Evolutionary conservation across 2,888 invertebrate species (phyloP).

Genomic region (Meliscaeva auricollis): DNA sequence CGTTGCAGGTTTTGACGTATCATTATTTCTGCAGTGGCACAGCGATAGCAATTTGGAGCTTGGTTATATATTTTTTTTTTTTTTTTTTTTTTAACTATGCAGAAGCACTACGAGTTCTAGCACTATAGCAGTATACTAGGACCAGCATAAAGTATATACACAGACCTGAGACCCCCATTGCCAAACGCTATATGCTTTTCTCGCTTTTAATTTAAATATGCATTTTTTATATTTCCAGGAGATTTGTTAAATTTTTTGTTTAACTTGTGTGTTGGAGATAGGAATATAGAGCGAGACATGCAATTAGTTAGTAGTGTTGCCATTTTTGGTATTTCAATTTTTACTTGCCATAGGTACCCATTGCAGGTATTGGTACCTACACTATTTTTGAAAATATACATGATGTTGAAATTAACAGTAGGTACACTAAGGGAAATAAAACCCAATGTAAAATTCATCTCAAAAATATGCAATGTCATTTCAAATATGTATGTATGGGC

Average conservation of each 20-base stretch:
- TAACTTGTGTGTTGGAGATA: conserved; percentile 10
- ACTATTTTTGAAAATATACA: too few relatives aligned
- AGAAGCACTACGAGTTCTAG: neutral
- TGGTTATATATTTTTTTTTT: conserved; percentile 20
- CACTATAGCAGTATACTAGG: neutral
- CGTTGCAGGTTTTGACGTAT: conserved; percentile 68
- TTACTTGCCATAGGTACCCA: neutral
- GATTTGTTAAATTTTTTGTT: conserved; percentile 54
- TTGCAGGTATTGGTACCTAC: too few relatives aligned
- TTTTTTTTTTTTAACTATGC: conserved; percentile 40
- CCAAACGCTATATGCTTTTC: conserved; percentile 7
- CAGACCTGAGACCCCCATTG: conserved; percentile 7
- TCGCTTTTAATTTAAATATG: conserved; percentile 64
- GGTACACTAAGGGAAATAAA: too few relatives aligned
- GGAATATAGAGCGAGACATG: neutral
- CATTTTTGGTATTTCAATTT: conserved; percentile 15
- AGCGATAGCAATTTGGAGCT: conserved; percentile 36
- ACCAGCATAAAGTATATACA: too few relatives aligned
- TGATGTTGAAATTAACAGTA: too few relatives aligned
- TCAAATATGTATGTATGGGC: too few relatives aligned
- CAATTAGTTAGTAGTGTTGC: conserved; percentile 24
- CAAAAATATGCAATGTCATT: too few relatives aligned
- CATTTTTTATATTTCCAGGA: conserved; percentile 68
- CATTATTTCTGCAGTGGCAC: conserved; percentile 62
- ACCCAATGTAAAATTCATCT: too few relatives aligned